These are phyloP conservation scores for Kradibia gibbosae DNA, from an alignment of 1,140 invertebrate genomes.

Conservation along the genomic window DNA sequence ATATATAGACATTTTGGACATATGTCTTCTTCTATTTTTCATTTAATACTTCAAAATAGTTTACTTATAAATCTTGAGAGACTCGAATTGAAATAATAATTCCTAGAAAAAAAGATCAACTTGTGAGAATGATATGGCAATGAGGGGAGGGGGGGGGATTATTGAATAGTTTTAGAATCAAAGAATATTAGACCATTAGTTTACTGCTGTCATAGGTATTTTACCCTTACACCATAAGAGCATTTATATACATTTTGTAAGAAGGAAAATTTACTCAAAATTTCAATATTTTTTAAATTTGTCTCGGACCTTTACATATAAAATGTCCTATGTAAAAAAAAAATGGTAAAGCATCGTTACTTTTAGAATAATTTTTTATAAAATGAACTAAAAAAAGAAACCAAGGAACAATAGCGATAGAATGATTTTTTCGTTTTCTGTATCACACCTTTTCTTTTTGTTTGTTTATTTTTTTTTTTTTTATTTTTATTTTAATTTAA, in stretches of 20 bases:
- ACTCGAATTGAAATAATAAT: conserved; percentile 21
- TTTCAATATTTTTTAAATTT: conserved; percentile 13
- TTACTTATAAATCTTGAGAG: conserved; percentile 23
- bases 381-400: conserved; percentile 30
- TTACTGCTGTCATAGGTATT: conserved; percentile 25
- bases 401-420: conserved; percentile 5
- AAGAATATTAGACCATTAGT: conserved; percentile 48
- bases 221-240: conserved; percentile 35
- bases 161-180: conserved; percentile 43
- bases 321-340: conserved; percentile 44
- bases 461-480: not conserved
- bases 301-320: conserved; percentile 11
- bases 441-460: not conserved
- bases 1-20: conserved; percentile 19
- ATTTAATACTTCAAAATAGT: conserved; percentile 13
- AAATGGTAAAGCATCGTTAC: conserved; percentile 37
- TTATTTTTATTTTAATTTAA: not conserved
- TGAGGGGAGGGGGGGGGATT: not conserved
- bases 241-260: conserved; percentile 46
- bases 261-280: not conserved
- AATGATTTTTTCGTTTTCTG: not conserved
- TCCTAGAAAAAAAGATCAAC: not conserved
- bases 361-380: conserved; percentile 43
- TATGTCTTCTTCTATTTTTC: not conserved
- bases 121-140: not conserved